Evolutionary conservation across 2,797 vertebrate genomes (phyloP), one percentile per base, ranked within the genome.

Genomic region (Nyctalus aviator): DNA sequence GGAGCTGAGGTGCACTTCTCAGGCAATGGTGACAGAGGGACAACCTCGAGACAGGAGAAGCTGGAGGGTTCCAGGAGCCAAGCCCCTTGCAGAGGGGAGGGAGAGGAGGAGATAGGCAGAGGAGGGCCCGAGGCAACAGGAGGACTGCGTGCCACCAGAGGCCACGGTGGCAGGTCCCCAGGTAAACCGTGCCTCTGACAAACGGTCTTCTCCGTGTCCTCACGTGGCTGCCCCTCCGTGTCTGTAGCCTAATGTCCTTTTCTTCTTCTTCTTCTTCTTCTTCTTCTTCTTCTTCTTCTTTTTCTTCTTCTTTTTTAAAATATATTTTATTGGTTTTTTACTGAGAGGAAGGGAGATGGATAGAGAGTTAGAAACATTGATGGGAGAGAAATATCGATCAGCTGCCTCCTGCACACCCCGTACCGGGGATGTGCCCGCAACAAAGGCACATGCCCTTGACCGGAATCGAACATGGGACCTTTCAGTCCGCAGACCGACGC

Each of bases 221-320:
- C 11, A 1, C 0, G 0, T 3, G 15, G 21, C 3, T 0, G 18
- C 0, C 15, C 44, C 32, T 79, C 59, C 17, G 2, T 37, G 53
- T 55, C 53, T 41, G 32, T 30, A 44, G 25, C 48, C 59, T 37
- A 27, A 7, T 21, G 11, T 11, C 15, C 46, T 32, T 59, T n/a
- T 48, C 46, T 48, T 48, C 3, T 48, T 11, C 15, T 35, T 32
- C 69, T n/a, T 48, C 12, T 48, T 48, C 11, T 48, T 48, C 12
- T 10, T 44, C 8, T 44, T 10, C 44, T 44, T 11, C 15, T 35
- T 32, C 69, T n/a, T 44, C 10, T 44, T 44, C 37, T 37, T 37
- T 5, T 37, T 37, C 37, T 37, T 46, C 44, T 46, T 46, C 11
- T 46, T 46, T n/a, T n/a, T n/a, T n/a, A n/a, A 46, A 48, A 48